phyloP scores from a whole-genome alignment of 2,797 vertebrate genomes.

The Falco columbarius region DNA sequence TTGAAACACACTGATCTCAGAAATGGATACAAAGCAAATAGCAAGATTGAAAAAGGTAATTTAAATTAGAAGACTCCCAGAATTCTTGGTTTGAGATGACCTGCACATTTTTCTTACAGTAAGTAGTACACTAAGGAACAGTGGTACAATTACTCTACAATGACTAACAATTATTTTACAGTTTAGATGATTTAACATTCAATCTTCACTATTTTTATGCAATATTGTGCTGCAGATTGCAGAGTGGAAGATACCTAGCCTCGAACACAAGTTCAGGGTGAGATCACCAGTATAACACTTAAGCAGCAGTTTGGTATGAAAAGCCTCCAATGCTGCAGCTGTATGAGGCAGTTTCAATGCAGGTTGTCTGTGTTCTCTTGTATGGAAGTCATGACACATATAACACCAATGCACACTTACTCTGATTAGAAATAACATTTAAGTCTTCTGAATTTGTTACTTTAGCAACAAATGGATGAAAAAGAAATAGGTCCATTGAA shows the following conservation, averaged over 20 bases:
- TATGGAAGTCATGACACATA: accelerated
- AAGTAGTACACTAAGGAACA: background rate
- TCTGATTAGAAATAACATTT: background rate
- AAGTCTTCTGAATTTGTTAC: background rate
- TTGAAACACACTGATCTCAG: background rate
- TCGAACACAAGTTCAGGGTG: background rate
- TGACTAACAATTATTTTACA: background rate
- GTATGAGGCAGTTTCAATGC: background rate
- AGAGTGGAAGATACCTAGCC: background rate
- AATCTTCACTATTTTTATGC: background rate
- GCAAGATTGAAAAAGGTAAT: background rate
- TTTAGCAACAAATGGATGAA: background rate
- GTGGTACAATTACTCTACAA: background rate
- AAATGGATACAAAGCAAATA: background rate
- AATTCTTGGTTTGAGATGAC: background rate
- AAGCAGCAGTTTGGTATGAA: background rate
- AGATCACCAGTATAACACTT: background rate
- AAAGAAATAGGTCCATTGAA: background rate
- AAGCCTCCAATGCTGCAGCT: background rate
- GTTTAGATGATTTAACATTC: background rate
- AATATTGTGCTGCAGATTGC: background rate
- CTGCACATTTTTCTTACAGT: background rate
- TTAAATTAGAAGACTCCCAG: background rate
- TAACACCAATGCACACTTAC: background rate
- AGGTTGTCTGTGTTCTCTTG: background rate